Conservation (phyloP, 2,888 invertebrate species). For the Notodonta dromedarius region DNA sequence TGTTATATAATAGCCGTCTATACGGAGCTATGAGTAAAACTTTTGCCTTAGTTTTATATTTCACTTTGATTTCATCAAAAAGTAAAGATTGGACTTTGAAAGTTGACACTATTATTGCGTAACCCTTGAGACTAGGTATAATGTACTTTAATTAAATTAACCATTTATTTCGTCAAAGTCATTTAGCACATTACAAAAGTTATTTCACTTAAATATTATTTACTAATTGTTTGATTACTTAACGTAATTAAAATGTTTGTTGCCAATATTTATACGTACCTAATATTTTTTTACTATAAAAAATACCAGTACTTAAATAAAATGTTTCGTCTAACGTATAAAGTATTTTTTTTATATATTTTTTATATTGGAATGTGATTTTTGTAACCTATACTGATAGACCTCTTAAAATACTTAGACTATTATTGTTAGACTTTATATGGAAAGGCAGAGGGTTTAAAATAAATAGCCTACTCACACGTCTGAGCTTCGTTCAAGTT, state of each 20-base stretch:
- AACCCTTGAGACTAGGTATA: not conserved
- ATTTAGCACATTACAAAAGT: not conserved
- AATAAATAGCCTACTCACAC: not conserved
- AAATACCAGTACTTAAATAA: no score
- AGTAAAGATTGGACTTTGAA: constrained; percentile 15
- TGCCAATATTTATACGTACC: no score
- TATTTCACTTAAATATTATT: not conserved
- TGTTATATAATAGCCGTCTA: not conserved
- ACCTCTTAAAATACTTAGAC: no score
- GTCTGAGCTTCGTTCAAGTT: not conserved
- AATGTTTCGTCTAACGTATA: no score
- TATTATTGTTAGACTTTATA: no score
- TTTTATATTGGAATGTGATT: no score
- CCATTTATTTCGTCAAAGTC: not conserved
- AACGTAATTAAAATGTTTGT: not conserved
- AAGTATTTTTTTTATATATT: no score
- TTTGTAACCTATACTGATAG: no score
- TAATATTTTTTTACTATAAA: no score
- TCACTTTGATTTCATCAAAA: constrained; percentile 12
- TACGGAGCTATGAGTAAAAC: not conserved
- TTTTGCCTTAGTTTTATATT: constrained; percentile 20
- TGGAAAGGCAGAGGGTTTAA: no score
- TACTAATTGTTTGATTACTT: not conserved
- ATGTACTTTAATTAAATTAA: constrained; percentile 2
- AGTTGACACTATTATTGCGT: constrained; percentile 6